Percentiles rank a stretch among this genome's conserved stretches.
Conservation (phyloP, 1,140 invertebrate species). For the Drosophila seguyi region DNA sequence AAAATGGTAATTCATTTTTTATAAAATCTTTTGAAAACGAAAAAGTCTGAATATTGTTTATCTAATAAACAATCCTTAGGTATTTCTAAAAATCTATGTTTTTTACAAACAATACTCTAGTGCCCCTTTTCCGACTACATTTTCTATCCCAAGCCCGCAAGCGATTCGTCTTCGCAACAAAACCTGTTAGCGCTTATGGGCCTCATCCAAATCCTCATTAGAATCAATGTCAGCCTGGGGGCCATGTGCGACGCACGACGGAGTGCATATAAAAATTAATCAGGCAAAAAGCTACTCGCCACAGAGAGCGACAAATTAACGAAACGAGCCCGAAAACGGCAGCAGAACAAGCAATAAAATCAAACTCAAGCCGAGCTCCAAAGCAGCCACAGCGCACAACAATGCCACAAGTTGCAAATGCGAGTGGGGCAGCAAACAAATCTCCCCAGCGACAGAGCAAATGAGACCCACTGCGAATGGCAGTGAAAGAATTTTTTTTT, state of each 20-base stretch:
- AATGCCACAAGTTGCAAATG: constrained; percentile 71
- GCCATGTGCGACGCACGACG: constrained; percentile 15
- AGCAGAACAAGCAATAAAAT: constrained; percentile 64
- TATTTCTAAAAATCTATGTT: neutral
- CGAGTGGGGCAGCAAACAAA: constrained; percentile 56
- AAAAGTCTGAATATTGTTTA: too few species aligned
- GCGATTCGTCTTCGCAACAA: constrained; percentile 26
- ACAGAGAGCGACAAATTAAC: constrained; percentile 64
- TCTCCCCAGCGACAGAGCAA: constrained; percentile 78
- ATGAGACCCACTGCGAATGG: constrained; percentile 64
- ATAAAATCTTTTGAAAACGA: too few species aligned
- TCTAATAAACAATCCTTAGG: too few species aligned
- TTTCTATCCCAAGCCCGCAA: neutral
- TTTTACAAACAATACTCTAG: neutral
- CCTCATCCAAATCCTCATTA: constrained; percentile 47
- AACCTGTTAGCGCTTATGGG: constrained; percentile 26
- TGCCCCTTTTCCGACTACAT: neutral
- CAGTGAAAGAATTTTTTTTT: neutral
- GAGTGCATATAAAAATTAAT: constrained; percentile 59
- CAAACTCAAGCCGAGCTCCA: constrained; percentile 29
- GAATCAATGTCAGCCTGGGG: constrained; percentile 53
- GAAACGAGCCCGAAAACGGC: constrained; percentile 48
- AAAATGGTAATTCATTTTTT: too few species aligned
- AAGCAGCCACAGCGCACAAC: constrained; percentile 18
- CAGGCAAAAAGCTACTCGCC: constrained; percentile 44